Percentiles rank a stretch among this genome's conserved stretches.
phyloP scores from a whole-genome alignment of 2,888 invertebrate species.

The Ophion slaviceki region DNA sequence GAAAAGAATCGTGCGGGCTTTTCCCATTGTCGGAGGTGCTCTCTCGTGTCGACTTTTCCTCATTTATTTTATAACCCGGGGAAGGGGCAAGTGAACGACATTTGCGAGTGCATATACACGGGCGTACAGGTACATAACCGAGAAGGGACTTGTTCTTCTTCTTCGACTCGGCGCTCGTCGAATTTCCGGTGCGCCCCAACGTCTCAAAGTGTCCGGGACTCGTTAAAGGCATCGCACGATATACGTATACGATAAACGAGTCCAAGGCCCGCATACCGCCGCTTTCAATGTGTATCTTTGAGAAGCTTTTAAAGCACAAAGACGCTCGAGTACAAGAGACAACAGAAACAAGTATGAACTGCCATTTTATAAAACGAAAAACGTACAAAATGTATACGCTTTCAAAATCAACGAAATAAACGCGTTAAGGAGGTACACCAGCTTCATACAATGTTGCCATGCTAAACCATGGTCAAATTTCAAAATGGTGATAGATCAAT shows the following conservation, averaged over 20 bases:
- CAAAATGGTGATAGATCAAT: too few species aligned
- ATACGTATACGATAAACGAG: conserved; percentile 6
- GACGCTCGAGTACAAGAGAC: background rate
- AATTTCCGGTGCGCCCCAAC: conserved; percentile 57
- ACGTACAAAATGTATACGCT: background rate
- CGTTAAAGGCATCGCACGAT: conserved; percentile 27
- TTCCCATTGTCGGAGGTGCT: conserved; percentile 43
- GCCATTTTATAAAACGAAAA: background rate
- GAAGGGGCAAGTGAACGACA: background rate
- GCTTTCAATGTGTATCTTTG: conserved; percentile 20
- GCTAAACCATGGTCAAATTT: too few species aligned
- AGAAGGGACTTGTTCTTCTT: conserved; percentile 26
- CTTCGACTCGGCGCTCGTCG: background rate
- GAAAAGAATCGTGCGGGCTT: conserved; percentile 21
- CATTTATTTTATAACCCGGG: conserved; percentile 34
- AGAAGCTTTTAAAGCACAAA: conserved; percentile 17
- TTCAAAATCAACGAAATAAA: too few species aligned
- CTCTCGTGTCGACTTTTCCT: conserved; percentile 38
- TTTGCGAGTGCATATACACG: background rate
- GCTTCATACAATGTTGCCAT: too few species aligned
- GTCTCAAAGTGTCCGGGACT: conserved; percentile 54
- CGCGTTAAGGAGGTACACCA: too few species aligned
- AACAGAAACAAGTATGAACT: conserved; percentile 4
- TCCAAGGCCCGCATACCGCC: background rate
- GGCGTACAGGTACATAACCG: background rate